phyloP scores from a whole-genome alignment of 2,888 invertebrate species.

The Caenorhabditis virilis region DNA sequence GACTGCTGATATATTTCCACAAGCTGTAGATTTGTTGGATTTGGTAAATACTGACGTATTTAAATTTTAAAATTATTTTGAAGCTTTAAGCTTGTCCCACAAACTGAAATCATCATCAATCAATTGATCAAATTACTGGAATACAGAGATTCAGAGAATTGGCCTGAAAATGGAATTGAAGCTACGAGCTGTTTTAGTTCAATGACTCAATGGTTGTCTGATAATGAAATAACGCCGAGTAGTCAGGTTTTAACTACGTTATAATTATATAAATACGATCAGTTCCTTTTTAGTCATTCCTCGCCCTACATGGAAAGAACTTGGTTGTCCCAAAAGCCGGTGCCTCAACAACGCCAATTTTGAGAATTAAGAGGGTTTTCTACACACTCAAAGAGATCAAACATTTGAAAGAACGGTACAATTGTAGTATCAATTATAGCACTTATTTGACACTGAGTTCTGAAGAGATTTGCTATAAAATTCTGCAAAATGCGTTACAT shows the following conservation, averaged over 20 bases:
- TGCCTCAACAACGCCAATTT: conserved; percentile 16
- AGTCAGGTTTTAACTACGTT: too few relatives aligned
- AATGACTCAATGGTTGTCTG: conserved; percentile 18
- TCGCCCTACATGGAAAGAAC: conserved; percentile 8
- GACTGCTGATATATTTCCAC: too few relatives aligned
- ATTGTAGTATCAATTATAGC: conserved; percentile 33
- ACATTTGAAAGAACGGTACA: conserved; percentile 33
- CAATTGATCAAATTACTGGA: conserved; percentile 21
- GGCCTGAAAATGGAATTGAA: conserved; percentile 45
- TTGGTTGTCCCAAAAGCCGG: conserved; percentile 1
- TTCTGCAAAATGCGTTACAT: conserved; percentile 36
- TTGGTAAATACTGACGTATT: too few relatives aligned
- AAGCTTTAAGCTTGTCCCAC: too few relatives aligned
- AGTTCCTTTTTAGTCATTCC: too few relatives aligned
- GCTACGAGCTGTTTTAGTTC: conserved; percentile 33
- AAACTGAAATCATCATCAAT: conserved; percentile 8
- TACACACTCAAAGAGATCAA: conserved; percentile 32
- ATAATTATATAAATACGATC: too few relatives aligned
- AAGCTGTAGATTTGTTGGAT: too few relatives aligned
- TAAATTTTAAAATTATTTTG: too few relatives aligned
- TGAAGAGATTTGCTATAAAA: conserved; percentile 46
- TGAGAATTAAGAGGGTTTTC: conserved; percentile 23
- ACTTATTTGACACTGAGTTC: conserved; percentile 15
- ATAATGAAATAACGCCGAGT: conserved; percentile 28
- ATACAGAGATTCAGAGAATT: conserved; percentile 23